phyloP scores from a whole-genome alignment of 2,113 vertebrate genomes.

The Stictonetta naevosa region DNA sequence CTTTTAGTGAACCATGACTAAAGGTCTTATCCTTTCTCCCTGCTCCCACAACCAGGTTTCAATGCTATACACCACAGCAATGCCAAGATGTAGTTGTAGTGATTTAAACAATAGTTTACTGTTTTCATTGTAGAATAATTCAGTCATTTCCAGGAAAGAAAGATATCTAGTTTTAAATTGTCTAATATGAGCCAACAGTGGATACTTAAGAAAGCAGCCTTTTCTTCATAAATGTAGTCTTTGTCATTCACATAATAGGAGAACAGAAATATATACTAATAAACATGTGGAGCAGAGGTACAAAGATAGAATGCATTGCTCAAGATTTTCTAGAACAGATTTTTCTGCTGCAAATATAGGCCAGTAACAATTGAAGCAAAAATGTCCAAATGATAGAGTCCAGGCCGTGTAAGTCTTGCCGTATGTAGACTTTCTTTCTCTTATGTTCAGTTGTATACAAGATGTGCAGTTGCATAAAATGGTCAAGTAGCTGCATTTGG shows the following conservation, averaged over 20 bases:
- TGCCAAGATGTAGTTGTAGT: neutral
- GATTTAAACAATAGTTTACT: neutral
- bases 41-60: neutral
- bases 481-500: neutral
- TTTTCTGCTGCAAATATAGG: neutral
- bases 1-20: neutral
- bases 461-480: neutral
- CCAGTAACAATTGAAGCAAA: neutral
- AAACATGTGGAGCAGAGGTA: neutral
- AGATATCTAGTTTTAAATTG: neutral
- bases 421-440: neutral
- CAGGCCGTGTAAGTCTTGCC: neutral
- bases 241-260: neutral
- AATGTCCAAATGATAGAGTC: neutral
- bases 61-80: rapidly evolving
- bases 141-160: neutral
- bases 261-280: neutral
- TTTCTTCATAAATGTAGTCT: neutral
- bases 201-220: neutral
- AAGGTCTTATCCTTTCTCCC: neutral
- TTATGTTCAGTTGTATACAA: neutral
- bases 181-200: neutral
- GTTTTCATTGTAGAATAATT: neutral
- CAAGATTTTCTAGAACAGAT: neutral
- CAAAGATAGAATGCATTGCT: neutral